phyloP scores from a whole-genome alignment of 2,113 vertebrate genomes.

The Gila orcuttii region DNA sequence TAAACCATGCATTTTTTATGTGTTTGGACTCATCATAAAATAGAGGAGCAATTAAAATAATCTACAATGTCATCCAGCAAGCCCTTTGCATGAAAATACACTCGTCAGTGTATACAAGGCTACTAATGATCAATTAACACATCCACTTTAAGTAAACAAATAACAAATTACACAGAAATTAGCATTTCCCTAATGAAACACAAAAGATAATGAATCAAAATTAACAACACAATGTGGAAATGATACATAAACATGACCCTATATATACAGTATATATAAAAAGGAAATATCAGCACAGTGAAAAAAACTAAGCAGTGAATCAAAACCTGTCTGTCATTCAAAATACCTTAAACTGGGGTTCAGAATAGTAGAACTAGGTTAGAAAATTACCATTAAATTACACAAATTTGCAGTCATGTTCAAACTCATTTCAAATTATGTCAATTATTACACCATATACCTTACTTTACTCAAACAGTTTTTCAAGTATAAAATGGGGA shows the following conservation, averaged over 20 bases:
- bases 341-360: neutral
- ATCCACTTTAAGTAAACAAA: slow-evolving; percentile 33
- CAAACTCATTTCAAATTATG: neutral
- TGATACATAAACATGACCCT: neutral
- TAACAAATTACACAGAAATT: slow-evolving; percentile 15
- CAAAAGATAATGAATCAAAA: slow-evolving; percentile 1
- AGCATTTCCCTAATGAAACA: slow-evolving; percentile 8
- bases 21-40: slow-evolving; percentile 8
- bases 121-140: slow-evolving; percentile 38
- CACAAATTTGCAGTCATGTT: neutral
- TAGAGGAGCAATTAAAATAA: slow-evolving; percentile 24
- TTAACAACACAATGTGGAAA: neutral
- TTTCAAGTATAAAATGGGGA: neutral
- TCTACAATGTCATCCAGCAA: neutral
- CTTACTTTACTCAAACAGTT: neutral
- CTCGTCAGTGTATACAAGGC: slow-evolving; percentile 7
- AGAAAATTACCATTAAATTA: neutral
- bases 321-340: neutral
- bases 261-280: neutral
- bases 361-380: neutral
- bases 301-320: neutral
- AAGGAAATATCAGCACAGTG: neutral
- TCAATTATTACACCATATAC: neutral
- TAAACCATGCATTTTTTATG: slow-evolving; percentile 35
- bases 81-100: neutral